These are phyloP conservation scores for Drosophila hamatofila DNA, from an alignment of 2,888 invertebrate species.

Conservation along the genomic window DNA sequence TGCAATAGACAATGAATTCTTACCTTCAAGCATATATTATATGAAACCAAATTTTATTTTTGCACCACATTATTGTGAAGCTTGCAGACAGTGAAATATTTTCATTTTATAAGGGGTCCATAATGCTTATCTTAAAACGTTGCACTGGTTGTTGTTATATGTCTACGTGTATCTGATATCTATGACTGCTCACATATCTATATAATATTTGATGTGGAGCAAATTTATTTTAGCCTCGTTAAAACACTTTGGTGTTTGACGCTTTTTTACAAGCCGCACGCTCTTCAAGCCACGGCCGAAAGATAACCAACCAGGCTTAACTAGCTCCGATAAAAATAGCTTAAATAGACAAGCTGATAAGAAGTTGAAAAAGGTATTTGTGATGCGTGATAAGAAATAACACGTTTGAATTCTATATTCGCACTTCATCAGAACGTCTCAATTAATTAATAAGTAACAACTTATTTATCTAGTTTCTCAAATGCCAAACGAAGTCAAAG, in stretches of 20 bases:
- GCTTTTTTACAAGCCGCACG: background rate
- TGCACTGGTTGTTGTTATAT: background rate
- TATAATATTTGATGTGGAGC: background rate
- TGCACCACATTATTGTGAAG: background rate
- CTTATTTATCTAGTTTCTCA: background rate
- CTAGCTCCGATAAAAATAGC: background rate
- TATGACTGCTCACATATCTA: background rate
- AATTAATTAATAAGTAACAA: conserved; percentile 10
- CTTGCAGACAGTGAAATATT: background rate
- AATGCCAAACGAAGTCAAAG: background rate
- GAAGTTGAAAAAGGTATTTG: background rate
- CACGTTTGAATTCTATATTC: background rate
- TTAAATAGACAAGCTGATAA: conserved; percentile 5
- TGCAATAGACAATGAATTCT: background rate
- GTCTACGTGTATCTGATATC: no score
- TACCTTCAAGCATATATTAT: no score
- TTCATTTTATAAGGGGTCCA: background rate
- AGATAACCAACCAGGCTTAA: conserved; percentile 7
- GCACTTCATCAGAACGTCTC: background rate
- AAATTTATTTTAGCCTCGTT: background rate
- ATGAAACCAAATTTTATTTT: no score
- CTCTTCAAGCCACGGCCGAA: conserved; percentile 84
- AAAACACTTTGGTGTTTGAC: conserved; percentile 74
- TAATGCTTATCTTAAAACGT: background rate
- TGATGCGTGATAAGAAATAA: background rate